Evolutionary conservation across 1,140 invertebrate genomes (phyloP).

Genomic region (Watersipora subatra): DNA sequence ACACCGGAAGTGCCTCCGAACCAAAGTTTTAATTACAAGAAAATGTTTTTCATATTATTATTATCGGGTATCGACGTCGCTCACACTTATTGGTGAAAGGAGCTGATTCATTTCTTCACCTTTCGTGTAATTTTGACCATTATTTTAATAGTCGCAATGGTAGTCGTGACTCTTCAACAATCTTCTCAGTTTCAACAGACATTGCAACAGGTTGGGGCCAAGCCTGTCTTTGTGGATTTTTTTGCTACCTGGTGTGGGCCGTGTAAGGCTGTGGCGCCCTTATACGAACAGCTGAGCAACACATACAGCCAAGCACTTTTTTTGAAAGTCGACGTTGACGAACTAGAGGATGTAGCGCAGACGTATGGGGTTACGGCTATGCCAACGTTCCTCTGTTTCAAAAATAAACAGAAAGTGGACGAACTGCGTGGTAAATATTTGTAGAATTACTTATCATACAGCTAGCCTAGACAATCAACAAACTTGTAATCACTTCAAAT

Average conservation of each 20-base stretch:
- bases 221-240: constrained; percentile 86
- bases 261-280: constrained; percentile 76
- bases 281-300: constrained; percentile 67
- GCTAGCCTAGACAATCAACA: too few relatives aligned
- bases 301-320: constrained; percentile 76
- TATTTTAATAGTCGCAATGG: too few relatives aligned
- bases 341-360: constrained; percentile 57
- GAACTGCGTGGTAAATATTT: constrained; percentile 20
- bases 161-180: constrained; percentile 4
- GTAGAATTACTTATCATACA: too few relatives aligned
- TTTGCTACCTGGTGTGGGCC: constrained; percentile 64
- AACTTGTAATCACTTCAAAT: too few relatives aligned
- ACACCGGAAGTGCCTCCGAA: too few relatives aligned
- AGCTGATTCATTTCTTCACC: too few relatives aligned
- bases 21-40: too few relatives aligned
- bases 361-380: constrained; percentile 77
- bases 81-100: too few relatives aligned
- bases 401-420: constrained; percentile 51
- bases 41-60: too few relatives aligned
- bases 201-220: constrained; percentile 58
- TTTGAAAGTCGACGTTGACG: constrained; percentile 72
- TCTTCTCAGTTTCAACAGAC: constrained; percentile 71
- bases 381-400: constrained; percentile 95
- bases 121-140: too few relatives aligned
- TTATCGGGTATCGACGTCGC: too few relatives aligned